Evolutionary conservation across 2,113 vertebrate genomes (phyloP).

Genomic region (Pitta sordida): DNA sequence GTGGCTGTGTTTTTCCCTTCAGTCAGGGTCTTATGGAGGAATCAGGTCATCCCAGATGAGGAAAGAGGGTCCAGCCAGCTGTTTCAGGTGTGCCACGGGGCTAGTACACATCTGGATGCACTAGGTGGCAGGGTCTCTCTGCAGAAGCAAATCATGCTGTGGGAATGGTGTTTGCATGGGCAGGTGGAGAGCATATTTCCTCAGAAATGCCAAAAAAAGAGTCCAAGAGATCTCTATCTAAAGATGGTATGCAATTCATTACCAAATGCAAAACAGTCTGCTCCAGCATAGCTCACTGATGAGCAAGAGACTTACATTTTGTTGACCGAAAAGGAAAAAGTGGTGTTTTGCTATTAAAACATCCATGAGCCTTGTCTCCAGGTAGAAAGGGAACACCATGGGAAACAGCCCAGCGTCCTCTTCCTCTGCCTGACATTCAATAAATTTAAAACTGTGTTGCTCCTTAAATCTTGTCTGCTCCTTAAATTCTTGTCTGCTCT

Average conservation of each 20-base stretch:
- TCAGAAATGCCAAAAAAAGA: neutral
- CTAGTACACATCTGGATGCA: constrained; percentile 39
- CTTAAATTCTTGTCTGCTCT: neutral
- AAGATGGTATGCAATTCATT: constrained; percentile 49
- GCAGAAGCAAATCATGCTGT: neutral
- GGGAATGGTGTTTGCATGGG: neutral
- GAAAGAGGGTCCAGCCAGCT: neutral
- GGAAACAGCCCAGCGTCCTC: neutral
- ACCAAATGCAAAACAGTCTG: constrained; percentile 47
- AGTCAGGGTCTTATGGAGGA: neutral
- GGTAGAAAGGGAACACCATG: neutral
- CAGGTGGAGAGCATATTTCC: constrained; percentile 50
- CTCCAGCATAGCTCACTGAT: neutral
- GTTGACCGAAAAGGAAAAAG: neutral
- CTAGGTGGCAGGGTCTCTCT: constrained; percentile 61
- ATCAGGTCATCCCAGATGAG: neutral
- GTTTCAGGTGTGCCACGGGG: neutral
- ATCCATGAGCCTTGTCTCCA: neutral
- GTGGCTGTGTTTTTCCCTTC: neutral
- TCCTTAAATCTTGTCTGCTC: neutral
- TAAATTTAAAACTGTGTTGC: neutral
- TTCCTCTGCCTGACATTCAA: neutral
- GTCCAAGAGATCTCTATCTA: constrained; percentile 51
- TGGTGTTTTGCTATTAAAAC: neutral
- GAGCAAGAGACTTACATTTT: neutral